A percentile compares a stretch with the other conserved stretches of the same genome.
Evolutionary conservation across 2,113 vertebrate species (phyloP).

Genomic region (Oreocharis arfaki): DNA sequence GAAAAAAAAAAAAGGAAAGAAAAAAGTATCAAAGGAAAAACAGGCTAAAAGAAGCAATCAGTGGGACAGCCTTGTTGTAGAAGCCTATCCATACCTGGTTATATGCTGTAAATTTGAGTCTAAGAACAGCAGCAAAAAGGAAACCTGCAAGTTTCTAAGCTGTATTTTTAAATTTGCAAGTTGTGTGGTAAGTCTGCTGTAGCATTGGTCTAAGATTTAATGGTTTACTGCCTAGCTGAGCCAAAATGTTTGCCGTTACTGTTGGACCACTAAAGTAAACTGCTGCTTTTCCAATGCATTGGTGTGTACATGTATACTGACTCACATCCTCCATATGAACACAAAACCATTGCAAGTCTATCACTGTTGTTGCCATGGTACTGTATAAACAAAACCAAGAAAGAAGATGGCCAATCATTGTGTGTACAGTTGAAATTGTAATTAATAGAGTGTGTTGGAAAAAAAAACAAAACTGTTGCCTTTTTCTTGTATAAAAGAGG

Average conservation of each 20-base stretch:
- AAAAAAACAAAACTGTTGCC: conserved; percentile 87
- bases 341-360: conserved; percentile 84
- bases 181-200: conserved; percentile 73
- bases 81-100: conserved; percentile 39
- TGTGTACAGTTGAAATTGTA: conserved; percentile 91
- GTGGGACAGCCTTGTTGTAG: conserved; percentile 44
- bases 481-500: conserved; percentile 99
- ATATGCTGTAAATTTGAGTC: conserved; percentile 51
- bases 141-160: conserved; percentile 48
- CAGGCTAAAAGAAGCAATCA: background rate
- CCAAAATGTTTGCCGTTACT: conserved; percentile 84
- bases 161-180: conserved; percentile 59
- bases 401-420: conserved; percentile 82
- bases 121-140: conserved; percentile 46
- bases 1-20: background rate
- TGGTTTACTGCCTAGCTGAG: conserved; percentile 95
- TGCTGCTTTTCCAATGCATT: conserved; percentile 85
- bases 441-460: conserved; percentile 89
- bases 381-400: conserved; percentile 80
- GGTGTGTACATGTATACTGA: conserved; percentile 82
- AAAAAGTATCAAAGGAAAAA: background rate
- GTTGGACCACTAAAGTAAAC: conserved; percentile 85
- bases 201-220: conserved; percentile 73
- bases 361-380: conserved; percentile 94
- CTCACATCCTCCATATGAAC: conserved; percentile 77